Evolutionary conservation across 2,888 invertebrate species (phyloP), one percentile per base, ranked within the genome.

Genomic region (Cerceris ruficornis): DNA sequence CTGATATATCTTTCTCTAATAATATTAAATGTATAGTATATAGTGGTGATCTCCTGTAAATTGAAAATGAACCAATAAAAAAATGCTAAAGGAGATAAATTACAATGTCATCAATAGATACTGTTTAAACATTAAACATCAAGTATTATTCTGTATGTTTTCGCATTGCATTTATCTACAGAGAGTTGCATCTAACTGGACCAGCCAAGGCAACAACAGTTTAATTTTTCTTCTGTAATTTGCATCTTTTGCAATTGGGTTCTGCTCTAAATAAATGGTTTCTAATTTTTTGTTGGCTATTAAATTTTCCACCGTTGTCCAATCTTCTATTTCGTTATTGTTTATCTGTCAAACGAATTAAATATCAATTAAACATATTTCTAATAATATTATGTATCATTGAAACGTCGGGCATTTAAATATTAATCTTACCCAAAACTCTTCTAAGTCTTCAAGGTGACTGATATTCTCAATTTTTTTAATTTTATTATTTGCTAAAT

Each of bases 121-220:
- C 43, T 59, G 15, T 66, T 62, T 13, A 17, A 62, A 68, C 9
- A 52, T 62, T 58, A 39, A 68, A 59, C 8, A 43, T 52, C 42
- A 28, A 28, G 28, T 28, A 28, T 28, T 28, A 28, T 28, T 28
- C 28, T n/a, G 4, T 28, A 55, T 55, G 7, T 55, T 8, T 1
- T 7, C 1, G 58, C 6, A 59, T 46, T 50, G 17, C 2, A 64
- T 88, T 94, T 94, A 95, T 94, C 95, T 95, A 93, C 98, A 98
- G 88, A 98, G 93, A 8, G 98, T 99, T 8, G 99, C 99, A 93
- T 99, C 99, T 86, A 99, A 97, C 93, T 99, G 99, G 75, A 95
- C 94, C 42, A 99, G 93, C 87, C 95, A 95, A 0, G 99, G 98
- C 17, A 98, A 93, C 0, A 96, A 94, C 71, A 99, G 93, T 93